A percentile compares a stretch with the other conserved stretches of the same genome.
phyloP scores from a whole-genome alignment of 2,113 vertebrate species.

The Chrysemys picta region DNA sequence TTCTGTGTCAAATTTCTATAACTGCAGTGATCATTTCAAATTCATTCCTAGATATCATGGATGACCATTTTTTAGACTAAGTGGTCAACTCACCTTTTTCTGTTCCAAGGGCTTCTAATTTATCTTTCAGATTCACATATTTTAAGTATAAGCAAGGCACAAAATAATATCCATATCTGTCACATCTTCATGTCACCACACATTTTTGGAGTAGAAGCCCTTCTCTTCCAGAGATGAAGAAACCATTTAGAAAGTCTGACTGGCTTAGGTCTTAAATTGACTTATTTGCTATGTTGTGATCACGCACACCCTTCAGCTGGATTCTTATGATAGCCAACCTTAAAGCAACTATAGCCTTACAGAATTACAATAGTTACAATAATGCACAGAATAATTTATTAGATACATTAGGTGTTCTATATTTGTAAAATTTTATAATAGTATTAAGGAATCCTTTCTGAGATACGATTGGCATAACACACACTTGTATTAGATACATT shows the following conservation, averaged over 20 bases:
- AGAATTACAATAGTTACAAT: not conserved
- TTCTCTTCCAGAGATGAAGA: not conserved
- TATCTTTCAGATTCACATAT: not conserved
- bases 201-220: fast-evolving
- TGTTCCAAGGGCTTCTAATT: not conserved
- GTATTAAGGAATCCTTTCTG: not conserved
- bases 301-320: not conserved
- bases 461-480: not conserved
- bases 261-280: fast-evolving
- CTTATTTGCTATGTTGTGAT: not conserved
- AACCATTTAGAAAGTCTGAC: not conserved
- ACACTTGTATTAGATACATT: not conserved
- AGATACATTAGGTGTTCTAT: not conserved
- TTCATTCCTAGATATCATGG: not conserved
- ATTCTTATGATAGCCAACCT: not conserved
- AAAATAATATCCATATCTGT: not conserved
- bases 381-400: not conserved
- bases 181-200: not conserved
- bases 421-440: not conserved
- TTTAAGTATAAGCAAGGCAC: not conserved
- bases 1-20: not conserved
- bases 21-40: not conserved
- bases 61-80: not conserved
- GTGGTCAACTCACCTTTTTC: not conserved
- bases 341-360: not conserved